These are phyloP conservation scores for Drosophila demipolita DNA, from an alignment of 2,888 invertebrate genomes.

Conservation along the genomic window DNA sequence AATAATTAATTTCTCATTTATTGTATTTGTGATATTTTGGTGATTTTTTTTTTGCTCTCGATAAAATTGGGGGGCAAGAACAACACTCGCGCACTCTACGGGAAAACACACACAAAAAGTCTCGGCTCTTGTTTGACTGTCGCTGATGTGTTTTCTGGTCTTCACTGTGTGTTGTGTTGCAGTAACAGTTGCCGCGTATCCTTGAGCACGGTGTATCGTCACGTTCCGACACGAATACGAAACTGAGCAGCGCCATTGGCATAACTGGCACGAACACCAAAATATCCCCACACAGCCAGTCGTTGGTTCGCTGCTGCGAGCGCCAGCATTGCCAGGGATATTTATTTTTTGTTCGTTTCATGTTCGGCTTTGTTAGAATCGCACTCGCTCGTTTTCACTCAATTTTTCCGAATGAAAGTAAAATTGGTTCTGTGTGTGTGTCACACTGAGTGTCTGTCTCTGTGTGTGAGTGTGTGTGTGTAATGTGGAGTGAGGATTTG, in stretches of 20 bases:
- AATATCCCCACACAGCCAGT: slow-evolving; percentile 62
- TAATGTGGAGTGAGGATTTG: slow-evolving; percentile 3
- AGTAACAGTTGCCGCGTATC: slow-evolving; percentile 71
- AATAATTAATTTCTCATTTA: slow-evolving; percentile 78
- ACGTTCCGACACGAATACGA: slow-evolving; percentile 85
- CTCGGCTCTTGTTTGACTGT: slow-evolving; percentile 30
- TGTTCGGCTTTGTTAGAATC: slow-evolving; percentile 6
- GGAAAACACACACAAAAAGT: slow-evolving; percentile 30
- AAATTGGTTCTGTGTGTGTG: slow-evolving; percentile 43
- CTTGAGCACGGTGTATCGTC: slow-evolving; percentile 83
- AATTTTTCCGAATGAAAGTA: slow-evolving; percentile 77
- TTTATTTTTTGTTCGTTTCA: slow-evolving; percentile 46
- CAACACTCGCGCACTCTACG: slow-evolving; percentile 23
- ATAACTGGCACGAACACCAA: slow-evolving; percentile 74
- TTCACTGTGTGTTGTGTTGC: slow-evolving; percentile 23
- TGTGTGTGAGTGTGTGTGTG: not conserved
- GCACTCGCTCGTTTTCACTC: slow-evolving; percentile 72
- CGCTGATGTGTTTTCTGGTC: slow-evolving; percentile 11
- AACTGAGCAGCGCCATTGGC: slow-evolving; percentile 83
- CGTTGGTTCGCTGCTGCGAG: slow-evolving; percentile 50
- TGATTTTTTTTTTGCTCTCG: slow-evolving; percentile 4
- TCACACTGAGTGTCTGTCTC: slow-evolving; percentile 10
- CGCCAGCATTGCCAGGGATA: slow-evolving; percentile 51
- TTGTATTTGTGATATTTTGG: slow-evolving; percentile 57
- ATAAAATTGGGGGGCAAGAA: slow-evolving; percentile 52